phyloP scores from a whole-genome alignment of 2,797 vertebrate genomes.

The Lophura swinhoii region DNA sequence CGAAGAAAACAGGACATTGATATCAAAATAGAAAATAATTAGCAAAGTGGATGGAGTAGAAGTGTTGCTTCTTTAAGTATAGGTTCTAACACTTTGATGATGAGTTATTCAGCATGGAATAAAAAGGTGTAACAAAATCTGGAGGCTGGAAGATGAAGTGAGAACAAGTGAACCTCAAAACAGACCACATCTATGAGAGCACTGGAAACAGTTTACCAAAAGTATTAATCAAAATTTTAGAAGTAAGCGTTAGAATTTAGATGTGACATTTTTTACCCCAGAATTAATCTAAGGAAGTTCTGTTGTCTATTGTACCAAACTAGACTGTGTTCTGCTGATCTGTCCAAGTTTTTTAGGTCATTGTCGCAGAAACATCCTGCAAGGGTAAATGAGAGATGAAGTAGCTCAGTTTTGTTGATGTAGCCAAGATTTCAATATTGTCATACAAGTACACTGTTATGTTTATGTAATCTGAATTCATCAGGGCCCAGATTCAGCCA shows the following conservation, averaged over 20 bases:
- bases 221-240: neutral
- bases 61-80: neutral
- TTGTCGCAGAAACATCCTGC: neutral
- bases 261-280: neutral
- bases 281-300: neutral
- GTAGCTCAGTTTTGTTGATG: neutral
- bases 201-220: neutral
- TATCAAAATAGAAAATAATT: neutral
- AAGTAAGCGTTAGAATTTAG: neutral
- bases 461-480: neutral
- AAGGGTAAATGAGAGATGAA: neutral
- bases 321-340: neutral
- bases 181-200: neutral
- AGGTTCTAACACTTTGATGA: neutral
- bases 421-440: neutral
- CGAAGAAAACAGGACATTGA: neutral
- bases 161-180: slow-evolving; percentile 22
- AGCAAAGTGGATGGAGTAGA: neutral
- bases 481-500: neutral
- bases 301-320: neutral
- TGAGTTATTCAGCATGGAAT: neutral
- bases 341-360: neutral
- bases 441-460: too few relatives aligned
- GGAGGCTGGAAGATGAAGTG: slow-evolving; percentile 3
- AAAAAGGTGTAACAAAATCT: slow-evolving; percentile 18